phyloP scores from a whole-genome alignment of 2,113 vertebrate genomes.

The Calidris pygmaea region DNA sequence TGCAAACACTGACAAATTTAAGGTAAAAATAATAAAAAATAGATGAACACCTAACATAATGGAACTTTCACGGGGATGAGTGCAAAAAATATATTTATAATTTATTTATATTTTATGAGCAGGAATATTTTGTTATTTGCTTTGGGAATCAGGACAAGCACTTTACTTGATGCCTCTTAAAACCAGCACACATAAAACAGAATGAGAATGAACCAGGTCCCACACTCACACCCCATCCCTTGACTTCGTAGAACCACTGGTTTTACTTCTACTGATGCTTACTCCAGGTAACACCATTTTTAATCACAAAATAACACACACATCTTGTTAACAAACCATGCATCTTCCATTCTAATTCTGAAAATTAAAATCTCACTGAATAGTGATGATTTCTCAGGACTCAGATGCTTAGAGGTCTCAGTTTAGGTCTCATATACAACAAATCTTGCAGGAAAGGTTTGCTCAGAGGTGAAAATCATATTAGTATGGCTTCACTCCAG shows the following conservation, averaged over 20 bases:
- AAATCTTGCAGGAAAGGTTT: background rate
- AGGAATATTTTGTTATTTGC: slow-evolving; percentile 8
- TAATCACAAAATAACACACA: background rate
- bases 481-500: background rate
- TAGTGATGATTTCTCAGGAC: background rate
- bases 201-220: background rate
- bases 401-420: background rate
- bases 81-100: background rate
- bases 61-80: background rate
- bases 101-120: slow-evolving; percentile 21
- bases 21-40: slow-evolving; percentile 17
- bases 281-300: background rate
- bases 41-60: background rate
- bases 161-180: background rate
- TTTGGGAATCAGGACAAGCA: background rate
- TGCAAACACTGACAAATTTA: background rate
- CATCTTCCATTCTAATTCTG: background rate
- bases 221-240: background rate
- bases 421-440: rapidly evolving
- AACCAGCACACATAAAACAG: background rate
- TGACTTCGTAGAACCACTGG: background rate
- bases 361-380: background rate
- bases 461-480: background rate
- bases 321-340: background rate
- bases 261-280: background rate